phyloP scores from a whole-genome alignment of 2,113 vertebrate genomes.

The Equus przewalskii region DNA sequence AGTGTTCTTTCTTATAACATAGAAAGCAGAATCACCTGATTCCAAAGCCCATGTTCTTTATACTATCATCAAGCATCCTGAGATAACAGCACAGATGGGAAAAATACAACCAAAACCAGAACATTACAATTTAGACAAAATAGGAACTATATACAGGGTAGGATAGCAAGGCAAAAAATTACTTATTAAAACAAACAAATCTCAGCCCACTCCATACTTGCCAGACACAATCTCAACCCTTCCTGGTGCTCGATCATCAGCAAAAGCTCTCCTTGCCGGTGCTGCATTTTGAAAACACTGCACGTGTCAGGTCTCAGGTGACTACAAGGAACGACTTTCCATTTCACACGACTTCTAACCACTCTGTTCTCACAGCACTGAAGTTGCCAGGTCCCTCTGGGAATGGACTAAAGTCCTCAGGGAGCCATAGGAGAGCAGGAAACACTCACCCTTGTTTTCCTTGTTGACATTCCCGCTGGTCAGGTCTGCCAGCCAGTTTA shows the following conservation, averaged over 20 bases:
- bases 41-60: neutral
- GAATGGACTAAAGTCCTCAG: neutral
- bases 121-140: neutral
- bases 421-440: neutral
- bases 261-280: neutral
- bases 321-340: neutral
- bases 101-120: neutral
- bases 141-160: neutral
- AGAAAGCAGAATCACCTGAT: constrained; percentile 36
- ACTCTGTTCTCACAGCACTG: neutral
- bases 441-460: constrained; percentile 89
- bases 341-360: neutral
- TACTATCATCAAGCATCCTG: neutral
- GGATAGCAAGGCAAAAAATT: neutral
- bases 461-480: constrained; percentile 89
- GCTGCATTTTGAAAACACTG: neutral
- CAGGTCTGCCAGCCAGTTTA: constrained; percentile 89
- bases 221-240: neutral
- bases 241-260: neutral
- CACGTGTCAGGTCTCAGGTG: neutral
- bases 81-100: neutral
- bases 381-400: neutral
- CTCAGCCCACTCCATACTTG: neutral
- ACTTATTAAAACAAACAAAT: neutral
- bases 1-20: constrained; percentile 10